Conservation (phyloP, 1,140 invertebrate genomes). For the Laupala kohalensis region DNA sequence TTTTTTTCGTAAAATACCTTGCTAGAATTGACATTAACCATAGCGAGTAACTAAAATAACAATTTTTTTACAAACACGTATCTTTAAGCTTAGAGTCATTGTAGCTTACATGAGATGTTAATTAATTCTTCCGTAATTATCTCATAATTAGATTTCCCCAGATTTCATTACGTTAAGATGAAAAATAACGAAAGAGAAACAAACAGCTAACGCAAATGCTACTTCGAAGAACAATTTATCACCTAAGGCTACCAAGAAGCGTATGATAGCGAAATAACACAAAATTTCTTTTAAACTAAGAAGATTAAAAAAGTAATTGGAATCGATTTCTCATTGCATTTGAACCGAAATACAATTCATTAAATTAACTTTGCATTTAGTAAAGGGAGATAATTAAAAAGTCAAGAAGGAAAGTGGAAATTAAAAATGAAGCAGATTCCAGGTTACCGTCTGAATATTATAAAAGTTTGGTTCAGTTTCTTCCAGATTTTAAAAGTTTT, state of each 20-base stretch:
- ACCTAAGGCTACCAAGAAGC: not conserved
- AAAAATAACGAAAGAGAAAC: not conserved
- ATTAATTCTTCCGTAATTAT: not conserved
- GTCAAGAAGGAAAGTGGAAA: not conserved
- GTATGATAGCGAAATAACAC: not conserved
- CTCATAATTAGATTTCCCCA: not conserved
- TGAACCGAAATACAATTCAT: not conserved
- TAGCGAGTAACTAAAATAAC: too few relatives aligned
- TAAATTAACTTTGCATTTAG: not conserved
- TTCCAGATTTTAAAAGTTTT: not conserved
- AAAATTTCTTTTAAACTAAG: not conserved
- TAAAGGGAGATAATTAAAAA: not conserved
- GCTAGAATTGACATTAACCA: too few relatives aligned
- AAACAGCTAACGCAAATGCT: not conserved
- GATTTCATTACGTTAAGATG: not conserved
- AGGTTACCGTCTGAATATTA: not conserved
- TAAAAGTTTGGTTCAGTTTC: not conserved
- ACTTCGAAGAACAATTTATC: not conserved
- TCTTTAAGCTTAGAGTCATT: not conserved
- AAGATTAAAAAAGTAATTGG: not conserved
- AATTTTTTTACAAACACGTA: too few relatives aligned
- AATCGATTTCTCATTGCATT: not conserved
- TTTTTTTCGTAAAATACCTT: too few relatives aligned
- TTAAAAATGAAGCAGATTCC: not conserved
- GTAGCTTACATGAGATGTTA: not conserved